Percentiles rank a stretch among this genome's conserved stretches.
These are phyloP conservation scores for Clarias macrocephalus DNA, from an alignment of 2,113 vertebrate species.

Conservation along the genomic window DNA sequence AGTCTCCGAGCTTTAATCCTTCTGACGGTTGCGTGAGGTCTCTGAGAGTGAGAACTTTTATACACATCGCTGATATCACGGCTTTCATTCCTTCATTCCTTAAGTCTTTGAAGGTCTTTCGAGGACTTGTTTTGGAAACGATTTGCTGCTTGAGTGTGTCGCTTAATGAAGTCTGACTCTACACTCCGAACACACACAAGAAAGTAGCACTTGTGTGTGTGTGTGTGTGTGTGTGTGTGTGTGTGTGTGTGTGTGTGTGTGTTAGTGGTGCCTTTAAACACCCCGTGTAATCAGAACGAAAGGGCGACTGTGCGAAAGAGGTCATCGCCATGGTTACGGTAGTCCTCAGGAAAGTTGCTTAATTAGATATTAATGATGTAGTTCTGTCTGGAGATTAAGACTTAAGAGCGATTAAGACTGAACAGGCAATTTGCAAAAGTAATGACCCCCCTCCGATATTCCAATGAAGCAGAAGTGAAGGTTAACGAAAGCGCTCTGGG, in stretches of 20 bases:
- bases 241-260: background rate
- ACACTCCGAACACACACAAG: constrained; percentile 46
- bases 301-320: constrained; percentile 49
- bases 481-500: background rate
- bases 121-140: constrained; percentile 57
- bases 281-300: constrained; percentile 64
- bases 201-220: constrained; percentile 8
- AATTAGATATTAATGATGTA: constrained; percentile 31
- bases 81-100: background rate
- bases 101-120: background rate
- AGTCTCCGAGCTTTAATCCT: background rate
- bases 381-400: background rate
- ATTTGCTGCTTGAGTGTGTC: constrained; percentile 57
- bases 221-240: background rate
- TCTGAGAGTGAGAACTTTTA: background rate
- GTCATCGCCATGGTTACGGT: constrained; percentile 29
- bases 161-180: constrained; percentile 61
- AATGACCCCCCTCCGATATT: background rate
- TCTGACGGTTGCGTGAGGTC: background rate
- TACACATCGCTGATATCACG: background rate
- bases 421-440: constrained; percentile 21
- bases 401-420: background rate
- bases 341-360: background rate
- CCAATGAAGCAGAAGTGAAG: background rate
- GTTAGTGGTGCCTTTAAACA: constrained; percentile 53